Evolutionary conservation across 2,888 invertebrate genomes (phyloP).

Genomic region (Fragum fragum): DNA sequence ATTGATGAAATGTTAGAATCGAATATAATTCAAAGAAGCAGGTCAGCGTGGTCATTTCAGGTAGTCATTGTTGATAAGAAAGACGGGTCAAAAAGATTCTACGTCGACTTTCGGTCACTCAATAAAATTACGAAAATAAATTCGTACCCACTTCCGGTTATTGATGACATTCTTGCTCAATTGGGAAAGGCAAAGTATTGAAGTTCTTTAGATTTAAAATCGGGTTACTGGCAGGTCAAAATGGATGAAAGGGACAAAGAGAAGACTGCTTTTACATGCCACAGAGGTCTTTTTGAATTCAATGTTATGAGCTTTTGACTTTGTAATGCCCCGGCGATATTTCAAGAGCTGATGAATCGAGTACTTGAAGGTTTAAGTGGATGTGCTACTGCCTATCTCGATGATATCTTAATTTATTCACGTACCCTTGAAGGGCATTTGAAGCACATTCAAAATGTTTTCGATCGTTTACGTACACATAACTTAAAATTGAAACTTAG

Average conservation of each 20-base stretch:
- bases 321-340: conserved; percentile 39
- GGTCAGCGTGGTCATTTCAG: conserved; percentile 2
- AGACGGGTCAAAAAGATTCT: background rate
- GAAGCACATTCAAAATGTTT: conserved; percentile 39
- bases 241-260: conserved; percentile 41
- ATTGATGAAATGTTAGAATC: conserved; percentile 38
- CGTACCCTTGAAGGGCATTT: conserved; percentile 50
- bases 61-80: conserved; percentile 11
- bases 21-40: background rate
- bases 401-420: conserved; percentile 61
- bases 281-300: conserved; percentile 43
- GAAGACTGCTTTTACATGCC: conserved; percentile 51
- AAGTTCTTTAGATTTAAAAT: conserved; percentile 40
- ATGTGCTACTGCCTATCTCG: conserved; percentile 54
- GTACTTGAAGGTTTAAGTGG: conserved; percentile 48
- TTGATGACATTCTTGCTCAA: conserved; percentile 43
- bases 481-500: conserved; percentile 43
- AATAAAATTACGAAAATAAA: conserved; percentile 30
- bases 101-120: background rate
- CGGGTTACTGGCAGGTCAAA: conserved; percentile 50
- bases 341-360: conserved; percentile 43
- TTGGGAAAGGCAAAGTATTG: conserved; percentile 42
- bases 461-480: conserved; percentile 44
- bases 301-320: conserved; percentile 46
- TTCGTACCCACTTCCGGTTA: conserved; percentile 25